Base-by-base conservation (phyloP, 2,888 invertebrate species). In the Tetropium fuscum region DNA sequence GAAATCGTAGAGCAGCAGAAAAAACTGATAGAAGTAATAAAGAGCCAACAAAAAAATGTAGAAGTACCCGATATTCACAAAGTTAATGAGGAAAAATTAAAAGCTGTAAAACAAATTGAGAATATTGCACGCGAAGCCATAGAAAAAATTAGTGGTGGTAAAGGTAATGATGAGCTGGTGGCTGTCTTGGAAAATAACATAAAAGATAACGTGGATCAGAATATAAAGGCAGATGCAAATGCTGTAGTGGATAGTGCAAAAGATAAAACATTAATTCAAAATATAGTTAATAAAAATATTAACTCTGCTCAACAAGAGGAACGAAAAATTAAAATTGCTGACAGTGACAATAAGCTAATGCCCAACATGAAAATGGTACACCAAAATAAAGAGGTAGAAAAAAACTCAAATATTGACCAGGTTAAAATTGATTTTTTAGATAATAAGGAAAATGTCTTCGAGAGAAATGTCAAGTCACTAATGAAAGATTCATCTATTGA, bases 1-100 rank as follows among this genome's bases (percentile, higher is more conserved):
- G 86, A 89, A 76, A 79, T 91, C 60, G 83, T 90, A 22, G 85
- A 88, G 68, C 88, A 90, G 74, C 89, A 90, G 70, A 88, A 88
- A 41, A 71, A 74, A 68, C 53, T 71, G 53, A 66, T 66, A 45
- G 70, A 70, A 56, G 71, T 70, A 43, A 70, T 65, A 43, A 55
- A 71, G 63, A 70, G 60, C 64, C 75, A 73, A 25, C 72, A 73
- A 22, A 67, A 68, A 40, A 59, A 63, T 30, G 68, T 63, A 13
- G 68, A 75, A 60, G 55, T 59, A 10, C 53, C 65, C 7, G 68
- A 72, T 15, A 57, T 64, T 2, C 63, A 71, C 43, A 66, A 68
- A 53, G 70, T 70, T 13, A 63, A 75, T 36, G 76, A 78, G 51
- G 75, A 78, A 53, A 76, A 76, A 54, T 38, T 77, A 22, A 75